phyloP scores from a whole-genome alignment of 2,888 invertebrate genomes.

The Myathropa florea region DNA sequence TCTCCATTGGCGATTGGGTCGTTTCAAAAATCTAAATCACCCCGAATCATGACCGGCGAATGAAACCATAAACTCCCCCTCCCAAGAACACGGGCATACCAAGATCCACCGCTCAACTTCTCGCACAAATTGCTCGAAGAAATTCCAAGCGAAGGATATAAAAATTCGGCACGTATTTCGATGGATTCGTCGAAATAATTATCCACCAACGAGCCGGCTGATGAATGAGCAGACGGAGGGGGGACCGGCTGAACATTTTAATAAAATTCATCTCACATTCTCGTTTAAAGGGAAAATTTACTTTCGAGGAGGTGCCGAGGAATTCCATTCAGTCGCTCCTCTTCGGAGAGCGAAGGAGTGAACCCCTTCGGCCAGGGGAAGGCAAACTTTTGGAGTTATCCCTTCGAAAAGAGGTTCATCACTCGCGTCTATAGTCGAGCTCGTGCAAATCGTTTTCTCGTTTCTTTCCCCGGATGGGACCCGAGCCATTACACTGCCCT shows the following conservation, averaged over 20 bases:
- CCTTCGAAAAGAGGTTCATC: background rate
- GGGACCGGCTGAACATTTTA: conserved; percentile 61
- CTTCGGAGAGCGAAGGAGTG: background rate
- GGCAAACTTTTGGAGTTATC: too few species aligned
- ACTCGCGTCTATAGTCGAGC: too few species aligned
- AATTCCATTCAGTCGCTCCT: background rate
- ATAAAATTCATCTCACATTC: conserved; percentile 53
- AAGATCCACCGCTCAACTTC: background rate
- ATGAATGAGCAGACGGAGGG: conserved; percentile 33
- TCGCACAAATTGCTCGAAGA: conserved; percentile 32
- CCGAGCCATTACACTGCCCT: background rate
- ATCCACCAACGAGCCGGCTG: background rate
- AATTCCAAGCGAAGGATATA: conserved; percentile 35
- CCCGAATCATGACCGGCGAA: background rate
- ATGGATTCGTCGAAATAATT: conserved; percentile 56
- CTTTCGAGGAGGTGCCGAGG: background rate
- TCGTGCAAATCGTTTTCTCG: conserved; percentile 2
- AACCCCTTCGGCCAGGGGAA: background rate
- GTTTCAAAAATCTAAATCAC: background rate
- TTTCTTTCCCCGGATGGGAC: background rate
- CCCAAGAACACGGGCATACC: background rate
- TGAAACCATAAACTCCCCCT: background rate
- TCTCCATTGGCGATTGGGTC: background rate
- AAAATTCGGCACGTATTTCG: conserved; percentile 55
- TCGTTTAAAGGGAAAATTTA: background rate